phyloP scores from a whole-genome alignment of 2,113 vertebrate species.

The Melanerpes aurifrons region DNA sequence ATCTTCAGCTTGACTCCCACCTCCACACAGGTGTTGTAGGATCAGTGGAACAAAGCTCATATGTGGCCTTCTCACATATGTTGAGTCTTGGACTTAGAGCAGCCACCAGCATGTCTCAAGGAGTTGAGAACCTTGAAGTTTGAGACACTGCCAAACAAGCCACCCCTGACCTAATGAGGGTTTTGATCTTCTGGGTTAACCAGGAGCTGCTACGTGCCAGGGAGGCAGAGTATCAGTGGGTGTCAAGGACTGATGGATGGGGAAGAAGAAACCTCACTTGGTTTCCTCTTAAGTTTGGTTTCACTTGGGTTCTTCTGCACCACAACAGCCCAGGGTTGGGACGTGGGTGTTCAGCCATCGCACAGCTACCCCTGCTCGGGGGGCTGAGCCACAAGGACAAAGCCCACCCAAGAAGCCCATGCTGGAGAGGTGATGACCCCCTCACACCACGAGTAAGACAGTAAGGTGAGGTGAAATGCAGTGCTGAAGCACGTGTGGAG shows the following conservation, averaged over 20 bases:
- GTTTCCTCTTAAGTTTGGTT: background rate
- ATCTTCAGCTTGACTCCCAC: background rate
- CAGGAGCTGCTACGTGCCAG: background rate
- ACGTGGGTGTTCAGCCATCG: background rate
- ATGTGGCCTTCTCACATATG: background rate
- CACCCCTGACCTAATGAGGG: background rate
- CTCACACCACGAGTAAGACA: background rate
- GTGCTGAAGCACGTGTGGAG: background rate
- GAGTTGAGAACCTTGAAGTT: background rate
- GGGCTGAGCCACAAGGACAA: background rate
- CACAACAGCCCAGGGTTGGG: background rate
- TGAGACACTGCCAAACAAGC: background rate
- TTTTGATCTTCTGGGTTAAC: background rate
- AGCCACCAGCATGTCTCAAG: background rate
- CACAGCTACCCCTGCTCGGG: background rate
- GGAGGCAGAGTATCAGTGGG: fast-evolving
- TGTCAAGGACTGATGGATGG: background rate
- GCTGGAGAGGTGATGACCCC: background rate
- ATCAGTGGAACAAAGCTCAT: background rate
- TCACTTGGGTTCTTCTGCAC: background rate
- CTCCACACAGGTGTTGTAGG: fast-evolving
- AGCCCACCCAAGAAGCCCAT: background rate
- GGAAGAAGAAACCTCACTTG: background rate
- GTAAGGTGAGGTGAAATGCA: background rate
- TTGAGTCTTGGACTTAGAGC: background rate